Evolutionary conservation across 2,888 invertebrate species (phyloP), one percentile per base, ranked within the genome.

Genomic region (Heliconius aoede): DNA sequence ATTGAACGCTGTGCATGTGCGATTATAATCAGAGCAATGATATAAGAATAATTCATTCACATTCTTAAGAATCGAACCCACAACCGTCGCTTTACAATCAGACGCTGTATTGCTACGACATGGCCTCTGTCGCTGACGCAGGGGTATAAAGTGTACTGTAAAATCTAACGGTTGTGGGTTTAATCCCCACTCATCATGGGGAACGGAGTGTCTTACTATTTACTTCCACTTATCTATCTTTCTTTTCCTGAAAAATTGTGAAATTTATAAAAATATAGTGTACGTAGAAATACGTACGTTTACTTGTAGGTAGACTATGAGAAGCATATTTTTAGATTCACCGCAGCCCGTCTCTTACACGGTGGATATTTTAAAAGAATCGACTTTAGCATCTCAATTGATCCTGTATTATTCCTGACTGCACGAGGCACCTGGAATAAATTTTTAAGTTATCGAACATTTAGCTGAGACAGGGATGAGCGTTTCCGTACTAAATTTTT

Each of bases 391-490:
- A 79, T 80, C 80, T 78, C 80, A 80, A 80, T 80, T 78, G 77
- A 76, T 77, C 80, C 76, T 80, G 80, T 79, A 80, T 80, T 79
- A 80, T 80, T 80, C 80, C 67, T 75, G 78, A 76, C 72, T 80
- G 80, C 81, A 81, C 79, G 79, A 80, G 81, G 80, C 79, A 78
- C 81, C 80, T 81, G 76, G 81, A 81, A 81, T 82, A 83, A 82
- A 83, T 83, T 82, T 79, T 65, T 80, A 36, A 77, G 76, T 79
- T 80, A 71, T 68, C 61, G 55, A 78, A 73, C 78, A 74, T 76
- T 78, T 78, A 79, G 67, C 74, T 61, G 62, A 69, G 76, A 76
- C 72, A 72, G 62, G 46, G 76, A 76, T 65, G 64, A 64, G 62
- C 65, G 62, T 28, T 46, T 32, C 71, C 4, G 46, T 36, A 71